These are phyloP conservation scores for Schrankia costaestrigalis DNA, from an alignment of 2,888 invertebrate genomes.

Conservation along the genomic window DNA sequence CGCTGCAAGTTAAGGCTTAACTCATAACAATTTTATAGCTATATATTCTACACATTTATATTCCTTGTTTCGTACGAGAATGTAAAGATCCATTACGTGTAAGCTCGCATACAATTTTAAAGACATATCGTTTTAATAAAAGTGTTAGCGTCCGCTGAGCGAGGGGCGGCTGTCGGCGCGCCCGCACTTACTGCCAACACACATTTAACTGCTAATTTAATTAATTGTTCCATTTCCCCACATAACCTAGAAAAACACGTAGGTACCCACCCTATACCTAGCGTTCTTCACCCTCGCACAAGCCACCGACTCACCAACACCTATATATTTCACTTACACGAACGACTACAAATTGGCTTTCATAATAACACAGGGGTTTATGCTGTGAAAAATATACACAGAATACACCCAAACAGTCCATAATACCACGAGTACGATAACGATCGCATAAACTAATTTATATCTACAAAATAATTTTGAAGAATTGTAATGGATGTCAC, in stretches of 20 bases:
- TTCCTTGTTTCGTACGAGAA: neutral
- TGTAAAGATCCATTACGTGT: constrained; percentile 19
- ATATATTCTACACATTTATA: neutral
- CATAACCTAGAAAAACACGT: constrained; percentile 46
- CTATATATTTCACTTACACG: constrained; percentile 72
- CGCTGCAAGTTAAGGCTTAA: too few relatives aligned
- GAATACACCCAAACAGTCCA: too few relatives aligned
- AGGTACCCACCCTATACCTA: constrained; percentile 21
- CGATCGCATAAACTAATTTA: constrained; percentile 52
- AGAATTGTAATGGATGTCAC: constrained; percentile 62
- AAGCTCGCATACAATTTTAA: constrained; percentile 32
- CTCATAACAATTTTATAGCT: too few relatives aligned
- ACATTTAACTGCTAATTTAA: constrained; percentile 73
- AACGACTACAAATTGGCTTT: too few relatives aligned
- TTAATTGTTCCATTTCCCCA: constrained; percentile 74
- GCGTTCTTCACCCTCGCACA: too few relatives aligned
- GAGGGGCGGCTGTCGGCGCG: constrained; percentile 24
- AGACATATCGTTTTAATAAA: constrained; percentile 72
- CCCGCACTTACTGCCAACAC: constrained; percentile 45
- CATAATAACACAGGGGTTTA: too few relatives aligned
- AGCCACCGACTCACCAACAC: constrained; percentile 47
- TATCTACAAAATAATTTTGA: constrained; percentile 52
- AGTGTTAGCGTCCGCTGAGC: constrained; percentile 29
- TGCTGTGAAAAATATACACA: too few relatives aligned
- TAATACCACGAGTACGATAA: constrained; percentile 19